Conservation (phyloP, 2,888 invertebrate genomes). For the Caenorhabditis imperialis region DNA sequence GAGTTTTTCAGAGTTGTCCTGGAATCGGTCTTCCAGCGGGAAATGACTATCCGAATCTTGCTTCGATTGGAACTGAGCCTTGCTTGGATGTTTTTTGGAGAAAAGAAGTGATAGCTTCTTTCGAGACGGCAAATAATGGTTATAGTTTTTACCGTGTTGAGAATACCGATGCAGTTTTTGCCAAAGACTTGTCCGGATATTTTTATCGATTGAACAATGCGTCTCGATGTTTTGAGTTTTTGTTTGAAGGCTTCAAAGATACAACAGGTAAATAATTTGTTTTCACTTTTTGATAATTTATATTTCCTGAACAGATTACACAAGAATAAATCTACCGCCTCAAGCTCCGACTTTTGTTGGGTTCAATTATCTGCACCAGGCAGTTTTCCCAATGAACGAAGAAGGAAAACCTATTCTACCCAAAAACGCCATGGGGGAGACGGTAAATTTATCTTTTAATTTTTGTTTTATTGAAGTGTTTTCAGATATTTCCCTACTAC, state of each 20-base stretch:
- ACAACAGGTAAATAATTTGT: no score
- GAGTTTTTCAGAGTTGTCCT: slow-evolving; percentile 14
- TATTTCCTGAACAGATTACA: slow-evolving; percentile 31
- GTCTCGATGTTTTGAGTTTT: slow-evolving; percentile 40
- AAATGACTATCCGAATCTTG: slow-evolving; percentile 32
- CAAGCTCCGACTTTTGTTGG: slow-evolving; percentile 38
- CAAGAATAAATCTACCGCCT: slow-evolving; percentile 26
- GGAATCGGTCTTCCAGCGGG: slow-evolving; percentile 44
- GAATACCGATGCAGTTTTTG: slow-evolving; percentile 20
- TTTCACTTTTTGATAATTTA: no score
- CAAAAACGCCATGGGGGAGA: slow-evolving; percentile 35
- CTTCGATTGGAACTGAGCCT: slow-evolving; percentile 1
- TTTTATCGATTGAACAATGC: slow-evolving; percentile 43
- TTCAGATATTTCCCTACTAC: slow-evolving; percentile 49
- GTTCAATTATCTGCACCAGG: slow-evolving; percentile 27
- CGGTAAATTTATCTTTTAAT: slow-evolving; percentile 4
- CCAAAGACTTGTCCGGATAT: slow-evolving; percentile 47
- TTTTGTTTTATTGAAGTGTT: no score
- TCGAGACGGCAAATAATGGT: slow-evolving; percentile 38
- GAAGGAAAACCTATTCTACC: slow-evolving; percentile 42
- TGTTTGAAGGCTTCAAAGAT: slow-evolving; percentile 47
- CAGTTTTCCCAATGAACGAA: slow-evolving; percentile 43
- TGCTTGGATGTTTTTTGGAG: slow-evolving; percentile 22
- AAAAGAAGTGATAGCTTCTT: slow-evolving; percentile 26
- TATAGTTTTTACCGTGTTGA: slow-evolving; percentile 34